phyloP scores from a whole-genome alignment of 2,113 vertebrate genomes.

The Arenaria interpres region DNA sequence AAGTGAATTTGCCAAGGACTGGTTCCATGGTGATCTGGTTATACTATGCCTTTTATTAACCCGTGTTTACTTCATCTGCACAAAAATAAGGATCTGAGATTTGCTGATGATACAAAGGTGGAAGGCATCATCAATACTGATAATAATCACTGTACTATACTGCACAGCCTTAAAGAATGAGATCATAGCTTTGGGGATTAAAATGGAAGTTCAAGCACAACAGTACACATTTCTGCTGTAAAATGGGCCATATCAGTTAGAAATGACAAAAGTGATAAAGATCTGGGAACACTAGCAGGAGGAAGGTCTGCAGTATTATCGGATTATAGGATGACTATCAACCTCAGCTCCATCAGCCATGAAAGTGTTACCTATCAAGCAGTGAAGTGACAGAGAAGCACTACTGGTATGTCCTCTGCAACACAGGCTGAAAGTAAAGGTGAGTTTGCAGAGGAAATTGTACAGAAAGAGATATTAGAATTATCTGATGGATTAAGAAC shows the following conservation, averaged over 20 bases:
- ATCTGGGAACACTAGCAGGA: neutral
- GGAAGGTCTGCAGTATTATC: neutral
- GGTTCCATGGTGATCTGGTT: neutral
- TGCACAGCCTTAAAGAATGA: neutral
- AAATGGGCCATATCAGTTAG: neutral
- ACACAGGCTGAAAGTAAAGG: neutral
- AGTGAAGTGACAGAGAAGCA: neutral
- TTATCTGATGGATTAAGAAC: neutral
- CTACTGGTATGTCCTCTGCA: rapidly evolving
- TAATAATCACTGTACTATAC: neutral
- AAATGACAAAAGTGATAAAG: neutral
- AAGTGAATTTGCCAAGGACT: neutral
- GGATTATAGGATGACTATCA: neutral
- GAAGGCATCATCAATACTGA: neutral
- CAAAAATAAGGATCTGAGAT: neutral
- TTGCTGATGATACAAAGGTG: neutral
- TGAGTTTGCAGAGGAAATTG: neutral
- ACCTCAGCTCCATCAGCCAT: neutral
- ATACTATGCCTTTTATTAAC: neutral
- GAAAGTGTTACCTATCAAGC: neutral
- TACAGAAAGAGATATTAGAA: neutral
- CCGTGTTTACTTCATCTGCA: neutral
- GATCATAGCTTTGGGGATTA: neutral
- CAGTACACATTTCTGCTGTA: neutral
- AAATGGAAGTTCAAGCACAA: neutral